Evolutionary conservation across 2,888 invertebrate species (phyloP).

Genomic region (Mantis religiosa): DNA sequence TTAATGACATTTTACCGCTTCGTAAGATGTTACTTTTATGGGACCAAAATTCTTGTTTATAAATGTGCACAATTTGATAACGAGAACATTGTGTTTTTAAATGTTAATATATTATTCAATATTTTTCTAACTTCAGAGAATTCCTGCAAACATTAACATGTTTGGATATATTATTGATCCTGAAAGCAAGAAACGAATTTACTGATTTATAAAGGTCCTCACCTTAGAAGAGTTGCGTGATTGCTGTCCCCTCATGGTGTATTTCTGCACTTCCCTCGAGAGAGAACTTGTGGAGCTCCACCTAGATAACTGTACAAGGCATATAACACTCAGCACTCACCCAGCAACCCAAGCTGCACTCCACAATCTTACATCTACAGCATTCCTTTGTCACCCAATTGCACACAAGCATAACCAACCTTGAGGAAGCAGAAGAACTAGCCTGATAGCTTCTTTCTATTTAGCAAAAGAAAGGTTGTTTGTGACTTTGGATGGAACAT

Average conservation of each 20-base stretch:
- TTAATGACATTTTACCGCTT: too few species aligned
- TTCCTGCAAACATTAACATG: too few species aligned
- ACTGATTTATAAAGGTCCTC: neutral
- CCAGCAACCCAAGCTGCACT: slow-evolving; percentile 40
- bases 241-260: slow-evolving; percentile 49
- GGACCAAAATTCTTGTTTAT: too few species aligned
- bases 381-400: slow-evolving; percentile 2
- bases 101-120: too few species aligned
- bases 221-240: neutral
- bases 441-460: too few species aligned
- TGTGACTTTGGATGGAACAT: neutral
- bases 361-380: neutral
- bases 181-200: too few species aligned
- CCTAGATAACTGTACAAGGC: slow-evolving; percentile 51
- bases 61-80: too few species aligned
- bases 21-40: too few species aligned
- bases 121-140: too few species aligned
- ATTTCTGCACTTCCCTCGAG: slow-evolving; percentile 58
- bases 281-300: slow-evolving; percentile 61
- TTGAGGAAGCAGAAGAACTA: neutral
- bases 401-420: slow-evolving; percentile 3
- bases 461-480: neutral
- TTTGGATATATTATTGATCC: too few species aligned
- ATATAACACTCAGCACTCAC: slow-evolving; percentile 43
- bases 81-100: too few species aligned